Evolutionary conservation across 2,888 invertebrate species (phyloP), one percentile per base, ranked within the genome.

Genomic region (Philaethria dido): DNA sequence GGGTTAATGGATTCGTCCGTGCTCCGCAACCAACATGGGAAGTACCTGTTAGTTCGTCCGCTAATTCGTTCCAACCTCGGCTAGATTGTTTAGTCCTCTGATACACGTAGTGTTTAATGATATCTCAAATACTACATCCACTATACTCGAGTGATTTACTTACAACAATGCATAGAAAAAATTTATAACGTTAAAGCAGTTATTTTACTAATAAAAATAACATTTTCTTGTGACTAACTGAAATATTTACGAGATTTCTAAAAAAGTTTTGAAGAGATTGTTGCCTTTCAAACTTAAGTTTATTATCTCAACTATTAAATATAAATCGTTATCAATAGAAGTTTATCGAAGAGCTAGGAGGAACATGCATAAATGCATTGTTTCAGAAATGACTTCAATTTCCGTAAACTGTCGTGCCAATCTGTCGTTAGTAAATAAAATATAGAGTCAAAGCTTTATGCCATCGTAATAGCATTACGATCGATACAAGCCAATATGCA

Each of bases 1-100:
- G 90, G 92, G 92, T 92, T 91, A 92, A 92, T 92, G 86, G 92
- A 88, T 89, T 89, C 91, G 90, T 92, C 92, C 92, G 90, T 85
- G 81, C 83, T 65, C 81, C 79, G 86, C 79, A 78, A 80, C 81
- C 82, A 83, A 77, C 82, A 88, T 88, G 84, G 92, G 92, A 92
- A 89, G 92, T 92, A 88, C 87, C 89, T 86, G 90, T 89, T 90
- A 88, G 89, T 77, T 80, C 78, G 78, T 78, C 77, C 82, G 86
- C 79, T 78, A 76, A 71, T 72, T 71, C 68, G 66, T 55, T 62
- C 79, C 76, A 77, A 77, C 80, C 82, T 79, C 80, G 78, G 77
- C 68, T 73, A 74, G 75, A 69, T 71, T 74, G 75, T 77, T 72
- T 71, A 71, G 68, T 72, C 69, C 69, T 63, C 50, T 69, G 48